Base-by-base conservation (phyloP, 2,888 invertebrate species). In the Brachyptera risi region DNA sequence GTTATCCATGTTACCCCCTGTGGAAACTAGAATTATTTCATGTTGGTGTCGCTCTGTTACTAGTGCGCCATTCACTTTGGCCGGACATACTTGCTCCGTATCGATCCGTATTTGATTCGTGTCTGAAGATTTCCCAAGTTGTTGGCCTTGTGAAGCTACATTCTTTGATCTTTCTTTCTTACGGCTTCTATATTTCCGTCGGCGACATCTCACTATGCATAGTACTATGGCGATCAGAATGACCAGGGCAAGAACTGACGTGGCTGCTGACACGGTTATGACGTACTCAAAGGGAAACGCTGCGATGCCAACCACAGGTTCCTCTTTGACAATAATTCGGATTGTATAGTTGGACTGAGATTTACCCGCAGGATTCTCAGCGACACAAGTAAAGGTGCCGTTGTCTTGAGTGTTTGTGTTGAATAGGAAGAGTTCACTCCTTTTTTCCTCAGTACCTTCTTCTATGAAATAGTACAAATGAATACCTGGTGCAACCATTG, bases 381-480 rank as follows among this genome's bases (percentile, higher is more conserved):
- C 93, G 13, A 88, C 80, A 73, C 94, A 95, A 2, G 88, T 83
- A 72, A 91, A 93, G 7, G 88, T 90, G 3, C 93, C 93, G 70
- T 92, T 92, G 71, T 92, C 90, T 66, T 88, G 88, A 38, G 81
- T 81, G 31, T 85, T 86, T 21, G 88, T 85, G 72, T 89, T 88
- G 70, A 85, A 85, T 69, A 92, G 87, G 70, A 87, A 86, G 61
- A 92, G 79, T 74, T 90, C 89, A 70, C 89, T 89, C 67, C 83
- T 83, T 75, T 88, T 88, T 70, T 88, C 87, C 67, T 85, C 84
- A 1, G 80, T 77, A n/a, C 86, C 86, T 69, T 86, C 87, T 70
- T 88, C 87, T 11, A 86, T 80, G 68, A 81, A 87, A 76, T 86
- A 88, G 68, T 85, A 79, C 70, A 88, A 79, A 69, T 85, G 85